Percentiles rank a stretch among this genome's conserved stretches.
Evolutionary conservation across 1,140 invertebrate genomes (phyloP).

Genomic region (Megalonaias nervosa): DNA sequence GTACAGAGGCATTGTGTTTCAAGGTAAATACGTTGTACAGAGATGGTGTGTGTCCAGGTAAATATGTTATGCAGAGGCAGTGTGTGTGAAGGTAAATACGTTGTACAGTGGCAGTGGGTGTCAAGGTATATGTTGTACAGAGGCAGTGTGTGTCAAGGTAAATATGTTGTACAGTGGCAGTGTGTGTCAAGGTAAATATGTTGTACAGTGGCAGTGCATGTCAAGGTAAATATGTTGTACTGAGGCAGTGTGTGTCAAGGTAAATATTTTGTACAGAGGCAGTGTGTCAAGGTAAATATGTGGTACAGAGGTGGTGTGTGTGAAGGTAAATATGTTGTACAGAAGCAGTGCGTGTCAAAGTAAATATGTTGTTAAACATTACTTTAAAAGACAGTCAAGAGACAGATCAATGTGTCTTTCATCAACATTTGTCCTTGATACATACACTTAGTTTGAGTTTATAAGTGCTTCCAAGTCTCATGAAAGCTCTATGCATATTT

Average conservation of each 20-base stretch:
- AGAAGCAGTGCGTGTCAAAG: neutral
- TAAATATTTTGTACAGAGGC: neutral
- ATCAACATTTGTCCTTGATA: too few relatives aligned
- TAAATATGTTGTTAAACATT: neutral
- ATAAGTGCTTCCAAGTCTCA: too few relatives aligned
- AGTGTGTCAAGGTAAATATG: neutral
- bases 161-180: neutral
- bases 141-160: neutral
- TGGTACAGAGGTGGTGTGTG: neutral
- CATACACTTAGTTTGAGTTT: too few relatives aligned
- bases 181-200: neutral
- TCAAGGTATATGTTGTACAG: constrained; percentile 13
- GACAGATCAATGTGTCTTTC: neutral
- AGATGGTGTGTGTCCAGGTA: constrained; percentile 18
- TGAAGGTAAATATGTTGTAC: neutral
- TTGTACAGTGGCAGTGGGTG: constrained; percentile 20
- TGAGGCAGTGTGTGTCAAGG: constrained; percentile 19
- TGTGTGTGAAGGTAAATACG: neutral
- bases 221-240: neutral
- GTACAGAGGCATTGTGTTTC: neutral
- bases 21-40: neutral
- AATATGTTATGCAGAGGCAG: neutral
- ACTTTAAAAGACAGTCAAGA: neutral
- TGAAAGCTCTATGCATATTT: too few relatives aligned
- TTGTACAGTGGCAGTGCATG: neutral